Evolutionary conservation across 92 coral and sea anemone species (phyloP).

Genomic region (Phenganax stokvisi): DNA sequence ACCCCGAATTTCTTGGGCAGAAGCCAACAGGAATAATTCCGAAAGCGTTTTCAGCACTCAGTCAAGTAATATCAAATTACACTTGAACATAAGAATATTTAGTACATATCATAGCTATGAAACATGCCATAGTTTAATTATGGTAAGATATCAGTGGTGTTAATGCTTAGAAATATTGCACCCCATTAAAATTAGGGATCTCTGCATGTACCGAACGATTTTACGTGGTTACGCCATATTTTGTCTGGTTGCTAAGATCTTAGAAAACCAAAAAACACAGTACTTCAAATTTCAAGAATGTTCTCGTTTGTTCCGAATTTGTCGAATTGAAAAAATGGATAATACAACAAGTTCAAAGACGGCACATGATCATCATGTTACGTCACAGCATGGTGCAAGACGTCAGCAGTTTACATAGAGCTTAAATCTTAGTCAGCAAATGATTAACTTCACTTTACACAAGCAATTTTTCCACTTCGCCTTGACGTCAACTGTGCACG

Average conservation of each 20-base stretch:
- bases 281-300: background rate
- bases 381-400: constrained; percentile 7
- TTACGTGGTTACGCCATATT: background rate
- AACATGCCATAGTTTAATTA: no score
- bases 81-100: no score
- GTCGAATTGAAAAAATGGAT: background rate
- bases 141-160: background rate
- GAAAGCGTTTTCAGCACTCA: no score
- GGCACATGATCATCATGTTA: background rate
- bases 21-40: no score
- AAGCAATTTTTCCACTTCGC: background rate
- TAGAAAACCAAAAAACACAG: background rate
- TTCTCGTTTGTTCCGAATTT: background rate
- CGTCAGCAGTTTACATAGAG: background rate
- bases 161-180: background rate
- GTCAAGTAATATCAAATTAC: no score
- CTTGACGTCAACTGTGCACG: constrained; percentile 1
- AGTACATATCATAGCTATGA: no score
- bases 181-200: background rate
- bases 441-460: background rate
- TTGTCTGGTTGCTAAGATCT: background rate
- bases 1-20: no score
- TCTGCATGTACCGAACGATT: background rate
- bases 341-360: background rate
- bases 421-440: background rate